phyloP scores from a whole-genome alignment of 1,140 invertebrate genomes.

The Zelostemma sp. region DNA sequence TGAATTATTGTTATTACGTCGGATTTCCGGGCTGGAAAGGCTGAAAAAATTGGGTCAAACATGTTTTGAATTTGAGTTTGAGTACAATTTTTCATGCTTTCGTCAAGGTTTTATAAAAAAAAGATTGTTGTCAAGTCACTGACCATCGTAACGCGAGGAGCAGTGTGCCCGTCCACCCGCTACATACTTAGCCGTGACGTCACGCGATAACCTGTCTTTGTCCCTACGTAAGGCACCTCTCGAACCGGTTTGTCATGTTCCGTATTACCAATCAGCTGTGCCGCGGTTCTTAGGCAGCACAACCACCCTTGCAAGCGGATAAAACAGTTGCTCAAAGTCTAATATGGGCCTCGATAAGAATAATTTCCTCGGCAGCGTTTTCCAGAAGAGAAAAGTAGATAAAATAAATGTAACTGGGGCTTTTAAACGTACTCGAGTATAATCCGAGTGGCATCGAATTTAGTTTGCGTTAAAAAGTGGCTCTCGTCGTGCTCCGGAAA shows the following conservation, averaged over 20 bases:
- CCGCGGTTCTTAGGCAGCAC: slow-evolving; percentile 20
- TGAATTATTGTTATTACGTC: too few species aligned
- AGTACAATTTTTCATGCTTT: too few species aligned
- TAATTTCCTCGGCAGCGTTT: too few species aligned
- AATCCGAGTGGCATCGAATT: neutral
- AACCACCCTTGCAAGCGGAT: neutral
- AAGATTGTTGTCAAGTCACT: slow-evolving; percentile 46
- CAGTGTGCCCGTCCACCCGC: slow-evolving; percentile 48
- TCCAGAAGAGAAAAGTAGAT: neutral
- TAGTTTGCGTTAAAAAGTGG: slow-evolving; percentile 26
- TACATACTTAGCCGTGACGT: slow-evolving; percentile 53
- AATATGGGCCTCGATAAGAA: too few species aligned
- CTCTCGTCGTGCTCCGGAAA: slow-evolving; percentile 21
- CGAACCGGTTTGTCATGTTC: slow-evolving; percentile 63
- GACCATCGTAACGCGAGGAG: slow-evolving; percentile 54
- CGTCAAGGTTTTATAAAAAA: slow-evolving; percentile 10
- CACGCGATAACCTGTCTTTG: slow-evolving; percentile 66
- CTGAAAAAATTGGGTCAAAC: too few species aligned
- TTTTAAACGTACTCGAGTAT: neutral
- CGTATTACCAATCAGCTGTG: slow-evolving; percentile 63
- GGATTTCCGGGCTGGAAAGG: too few species aligned
- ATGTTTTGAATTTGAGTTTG: too few species aligned
- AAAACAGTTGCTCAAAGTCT: too few species aligned
- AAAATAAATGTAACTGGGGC: neutral
- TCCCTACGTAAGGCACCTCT: slow-evolving; percentile 58